A percentile compares a stretch with the other conserved stretches of the same genome.
Conservation (phyloP, 2,888 invertebrate genomes). For the Hypena proboscidalis region DNA sequence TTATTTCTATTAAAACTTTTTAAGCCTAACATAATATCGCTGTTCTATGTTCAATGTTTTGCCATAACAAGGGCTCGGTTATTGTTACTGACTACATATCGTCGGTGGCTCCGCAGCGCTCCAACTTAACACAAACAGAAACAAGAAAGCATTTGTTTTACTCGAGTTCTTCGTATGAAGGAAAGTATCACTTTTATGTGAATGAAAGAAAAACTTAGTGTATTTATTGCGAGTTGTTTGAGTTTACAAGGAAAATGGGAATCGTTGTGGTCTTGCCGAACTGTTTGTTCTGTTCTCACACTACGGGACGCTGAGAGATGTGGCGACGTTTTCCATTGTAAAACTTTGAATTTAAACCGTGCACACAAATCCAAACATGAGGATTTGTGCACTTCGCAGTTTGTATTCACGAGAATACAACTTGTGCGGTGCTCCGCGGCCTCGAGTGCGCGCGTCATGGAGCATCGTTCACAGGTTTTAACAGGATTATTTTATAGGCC, state of each 20-base stretch:
- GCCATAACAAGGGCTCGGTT: slow-evolving; percentile 18
- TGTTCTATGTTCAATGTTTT: slow-evolving; percentile 30
- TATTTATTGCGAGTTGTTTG: slow-evolving; percentile 8
- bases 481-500: too few species aligned
- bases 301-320: not conserved
- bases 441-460: too few species aligned
- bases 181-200: slow-evolving; percentile 16
- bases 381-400: not conserved
- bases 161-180: slow-evolving; percentile 18
- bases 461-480: too few species aligned
- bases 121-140: slow-evolving; percentile 28
- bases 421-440: too few species aligned
- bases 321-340: slow-evolving; percentile 2
- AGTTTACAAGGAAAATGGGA: slow-evolving; percentile 10
- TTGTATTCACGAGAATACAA: not conserved
- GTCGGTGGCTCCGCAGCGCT: slow-evolving; percentile 9
- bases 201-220: slow-evolving; percentile 9
- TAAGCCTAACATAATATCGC: slow-evolving; percentile 46
- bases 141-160: slow-evolving; percentile 32
- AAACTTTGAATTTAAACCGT: slow-evolving; percentile 9
- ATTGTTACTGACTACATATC: slow-evolving; percentile 31
- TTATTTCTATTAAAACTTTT: slow-evolving; percentile 54
- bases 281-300: too few species aligned
- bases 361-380: not conserved
- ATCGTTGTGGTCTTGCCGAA: slow-evolving; percentile 7